Percentiles rank a stretch among this genome's conserved stretches.
These are phyloP conservation scores for Nothura maculosa DNA, from an alignment of 2,797 vertebrate genomes.

Conservation along the genomic window DNA sequence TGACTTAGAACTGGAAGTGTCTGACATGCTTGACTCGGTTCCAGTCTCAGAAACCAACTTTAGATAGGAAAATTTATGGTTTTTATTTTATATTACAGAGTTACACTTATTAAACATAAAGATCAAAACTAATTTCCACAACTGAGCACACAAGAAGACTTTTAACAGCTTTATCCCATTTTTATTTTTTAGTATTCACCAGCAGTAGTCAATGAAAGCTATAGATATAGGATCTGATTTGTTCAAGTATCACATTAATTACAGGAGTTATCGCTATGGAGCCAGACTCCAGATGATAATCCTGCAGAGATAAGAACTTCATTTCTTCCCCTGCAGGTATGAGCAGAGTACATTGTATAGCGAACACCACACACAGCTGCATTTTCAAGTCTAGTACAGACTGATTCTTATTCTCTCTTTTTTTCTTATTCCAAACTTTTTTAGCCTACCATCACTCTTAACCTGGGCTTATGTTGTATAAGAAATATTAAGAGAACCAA, in stretches of 20 bases:
- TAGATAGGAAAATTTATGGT: background rate
- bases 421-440: background rate
- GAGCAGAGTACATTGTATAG: background rate
- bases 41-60: background rate
- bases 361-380: background rate
- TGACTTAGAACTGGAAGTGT: no score
- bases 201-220: background rate
- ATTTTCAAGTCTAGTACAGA: background rate
- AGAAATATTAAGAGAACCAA: background rate
- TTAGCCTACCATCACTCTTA: background rate
- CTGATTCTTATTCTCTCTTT: background rate
- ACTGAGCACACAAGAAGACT: background rate
- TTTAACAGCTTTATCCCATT: background rate
- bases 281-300: background rate
- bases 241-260: background rate
- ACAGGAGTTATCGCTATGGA: background rate
- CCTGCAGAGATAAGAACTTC: rapidly evolving
- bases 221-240: background rate
- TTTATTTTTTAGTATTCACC: background rate
- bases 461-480: background rate
- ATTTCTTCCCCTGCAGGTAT: background rate
- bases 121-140: background rate
- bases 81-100: background rate
- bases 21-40: background rate
- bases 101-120: background rate